A percentile compares a stretch with the other conserved stretches of the same genome.
phyloP scores from a whole-genome alignment of 1,140 invertebrate species.

The Littorina saxatilis region DNA sequence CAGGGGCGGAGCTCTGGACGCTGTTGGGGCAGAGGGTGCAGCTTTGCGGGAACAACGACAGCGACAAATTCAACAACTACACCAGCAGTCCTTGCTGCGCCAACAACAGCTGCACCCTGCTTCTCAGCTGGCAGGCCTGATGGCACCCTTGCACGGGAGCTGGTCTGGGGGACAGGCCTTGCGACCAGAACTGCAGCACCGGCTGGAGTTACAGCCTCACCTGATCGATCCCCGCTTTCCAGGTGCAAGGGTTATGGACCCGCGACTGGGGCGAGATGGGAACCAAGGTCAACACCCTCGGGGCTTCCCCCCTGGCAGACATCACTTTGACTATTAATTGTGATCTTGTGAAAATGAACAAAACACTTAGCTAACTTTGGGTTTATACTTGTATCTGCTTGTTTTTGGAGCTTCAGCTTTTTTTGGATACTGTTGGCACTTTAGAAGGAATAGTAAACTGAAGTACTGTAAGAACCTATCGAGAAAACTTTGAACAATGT shows the following conservation, averaged over 20 bases:
- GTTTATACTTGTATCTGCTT: no score
- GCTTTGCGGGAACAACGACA: neutral
- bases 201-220: neutral
- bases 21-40: neutral
- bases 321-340: slow-evolving; percentile 5
- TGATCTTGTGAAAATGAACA: no score
- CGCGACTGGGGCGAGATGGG: neutral
- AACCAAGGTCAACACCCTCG: neutral
- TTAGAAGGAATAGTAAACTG: no score
- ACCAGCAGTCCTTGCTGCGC: neutral
- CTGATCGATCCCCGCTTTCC: slow-evolving; percentile 7
- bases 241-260: neutral
- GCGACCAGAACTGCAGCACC: neutral
- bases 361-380: no score
- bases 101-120: neutral
- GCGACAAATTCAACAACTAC: neutral
- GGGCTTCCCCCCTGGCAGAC: slow-evolving; percentile 3
- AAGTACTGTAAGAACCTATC: no score
- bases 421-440: no score
- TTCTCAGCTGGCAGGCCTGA: neutral
- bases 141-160: neutral
- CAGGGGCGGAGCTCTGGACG: neutral
- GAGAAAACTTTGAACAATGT: no score
- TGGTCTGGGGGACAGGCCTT: neutral
- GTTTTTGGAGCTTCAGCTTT: no score